Conservation (phyloP, 2,797 vertebrate species). For the Zenarchopterus dispar region DNA sequence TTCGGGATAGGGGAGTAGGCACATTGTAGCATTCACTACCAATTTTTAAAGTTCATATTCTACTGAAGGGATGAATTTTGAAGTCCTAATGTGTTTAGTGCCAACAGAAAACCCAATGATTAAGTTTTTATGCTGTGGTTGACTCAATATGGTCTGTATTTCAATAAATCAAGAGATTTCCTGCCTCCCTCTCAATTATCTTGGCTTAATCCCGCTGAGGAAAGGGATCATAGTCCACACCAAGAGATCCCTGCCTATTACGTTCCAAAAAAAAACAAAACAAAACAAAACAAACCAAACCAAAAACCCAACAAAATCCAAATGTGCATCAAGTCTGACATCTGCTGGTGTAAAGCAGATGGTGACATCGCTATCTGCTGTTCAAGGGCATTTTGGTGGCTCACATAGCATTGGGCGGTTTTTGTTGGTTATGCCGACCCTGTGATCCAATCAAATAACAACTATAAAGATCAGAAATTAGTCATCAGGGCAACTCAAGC, state of each 20-base stretch:
- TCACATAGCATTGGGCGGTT: background rate
- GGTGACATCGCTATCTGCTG: background rate
- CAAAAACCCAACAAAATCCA: background rate
- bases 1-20: no score
- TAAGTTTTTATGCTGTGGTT: no score
- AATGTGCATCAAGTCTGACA: constrained; percentile 53
- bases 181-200: no score
- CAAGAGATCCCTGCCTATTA: background rate
- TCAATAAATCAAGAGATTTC: background rate
- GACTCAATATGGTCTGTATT: no score
- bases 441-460: no score
- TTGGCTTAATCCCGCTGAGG: no score
- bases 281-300: background rate
- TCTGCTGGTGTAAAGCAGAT: constrained; percentile 49
- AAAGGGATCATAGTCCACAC: no score
- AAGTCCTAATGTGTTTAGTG: no score
- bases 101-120: no score
- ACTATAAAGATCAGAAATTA: background rate
- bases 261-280: background rate
- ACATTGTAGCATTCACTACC: no score
- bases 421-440: background rate
- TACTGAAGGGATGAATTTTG: no score
- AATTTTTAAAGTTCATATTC: no score
- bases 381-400: background rate
- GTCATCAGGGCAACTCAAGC: background rate